A percentile compares a stretch with the other conserved stretches of the same genome.
phyloP scores from a whole-genome alignment of 2,888 invertebrate genomes.

The Sinodicranocentrus sp. region DNA sequence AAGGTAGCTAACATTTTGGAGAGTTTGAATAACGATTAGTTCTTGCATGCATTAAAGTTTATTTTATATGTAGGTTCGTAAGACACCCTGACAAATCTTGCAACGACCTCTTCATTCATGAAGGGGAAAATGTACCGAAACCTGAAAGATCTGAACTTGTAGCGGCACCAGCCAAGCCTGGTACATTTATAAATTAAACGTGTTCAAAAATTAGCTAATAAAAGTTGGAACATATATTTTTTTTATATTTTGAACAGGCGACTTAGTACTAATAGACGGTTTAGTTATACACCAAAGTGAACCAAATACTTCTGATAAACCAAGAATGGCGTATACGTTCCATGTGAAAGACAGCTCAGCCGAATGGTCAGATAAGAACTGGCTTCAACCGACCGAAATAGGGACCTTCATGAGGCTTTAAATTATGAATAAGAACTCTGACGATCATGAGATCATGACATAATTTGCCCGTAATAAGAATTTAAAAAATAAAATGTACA shows the following conservation, averaged over 20 bases:
- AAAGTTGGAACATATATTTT: background rate
- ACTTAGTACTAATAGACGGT: slow-evolving; percentile 93
- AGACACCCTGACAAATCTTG: slow-evolving; percentile 85
- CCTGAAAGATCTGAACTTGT: slow-evolving; percentile 86
- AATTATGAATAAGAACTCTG: too few relatives aligned
- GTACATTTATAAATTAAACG: slow-evolving; percentile 80
- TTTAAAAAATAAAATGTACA: too few relatives aligned
- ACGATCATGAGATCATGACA: too few relatives aligned
- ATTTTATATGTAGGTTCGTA: slow-evolving; percentile 80
- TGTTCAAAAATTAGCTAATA: background rate
- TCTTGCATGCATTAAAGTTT: background rate
- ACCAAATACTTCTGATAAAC: slow-evolving; percentile 87
- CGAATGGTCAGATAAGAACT: slow-evolving; percentile 89
- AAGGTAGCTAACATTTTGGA: slow-evolving; percentile 62
- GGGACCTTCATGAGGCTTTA: slow-evolving; percentile 82
- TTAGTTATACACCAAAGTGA: slow-evolving; percentile 96
- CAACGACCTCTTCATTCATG: slow-evolving; percentile 84
- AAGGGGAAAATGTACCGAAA: slow-evolving; percentile 80
- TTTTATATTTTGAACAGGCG: slow-evolving; percentile 82
- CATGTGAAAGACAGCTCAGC: slow-evolving; percentile 92
- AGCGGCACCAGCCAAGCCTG: slow-evolving; percentile 90
- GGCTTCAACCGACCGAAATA: slow-evolving; percentile 87
- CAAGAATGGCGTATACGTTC: slow-evolving; percentile 97
- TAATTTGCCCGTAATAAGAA: too few relatives aligned
- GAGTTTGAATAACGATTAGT: background rate